phyloP scores from a whole-genome alignment of 2,888 invertebrate genomes.

The Hyalella azteca region DNA sequence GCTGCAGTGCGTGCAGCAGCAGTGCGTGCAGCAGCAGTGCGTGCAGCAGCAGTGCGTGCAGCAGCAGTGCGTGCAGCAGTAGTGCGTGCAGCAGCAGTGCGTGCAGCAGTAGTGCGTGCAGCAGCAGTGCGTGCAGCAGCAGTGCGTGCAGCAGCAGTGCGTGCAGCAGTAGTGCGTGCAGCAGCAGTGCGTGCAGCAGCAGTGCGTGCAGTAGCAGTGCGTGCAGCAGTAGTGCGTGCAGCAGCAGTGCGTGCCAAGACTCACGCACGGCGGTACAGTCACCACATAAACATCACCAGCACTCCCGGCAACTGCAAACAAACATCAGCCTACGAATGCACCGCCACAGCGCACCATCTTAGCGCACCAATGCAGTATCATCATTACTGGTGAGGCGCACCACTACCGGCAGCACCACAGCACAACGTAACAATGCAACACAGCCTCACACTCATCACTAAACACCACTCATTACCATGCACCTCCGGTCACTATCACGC shows the following conservation, averaged over 20 bases:
- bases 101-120: neutral
- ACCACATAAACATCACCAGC: neutral
- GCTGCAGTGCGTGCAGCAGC: neutral
- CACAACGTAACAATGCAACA: no score
- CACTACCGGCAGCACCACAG: no score
- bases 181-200: neutral
- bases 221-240: neutral
- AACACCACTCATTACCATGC: no score
- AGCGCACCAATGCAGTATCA: no score
- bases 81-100: neutral
- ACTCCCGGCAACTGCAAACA: neutral
- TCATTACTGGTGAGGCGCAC: no score
- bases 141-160: neutral
- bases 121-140: neutral
- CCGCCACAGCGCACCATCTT: no score
- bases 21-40: neutral
- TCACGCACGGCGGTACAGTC: neutral
- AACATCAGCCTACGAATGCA: no score
- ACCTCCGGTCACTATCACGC: no score
- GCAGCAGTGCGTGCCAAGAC: neutral
- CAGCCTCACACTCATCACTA: no score
- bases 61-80: no score
- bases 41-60: neutral
- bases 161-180: neutral
- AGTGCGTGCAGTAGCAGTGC: neutral